Base-by-base conservation (phyloP, 1,140 invertebrate genomes). In the Frieseomelitta varia region DNA sequence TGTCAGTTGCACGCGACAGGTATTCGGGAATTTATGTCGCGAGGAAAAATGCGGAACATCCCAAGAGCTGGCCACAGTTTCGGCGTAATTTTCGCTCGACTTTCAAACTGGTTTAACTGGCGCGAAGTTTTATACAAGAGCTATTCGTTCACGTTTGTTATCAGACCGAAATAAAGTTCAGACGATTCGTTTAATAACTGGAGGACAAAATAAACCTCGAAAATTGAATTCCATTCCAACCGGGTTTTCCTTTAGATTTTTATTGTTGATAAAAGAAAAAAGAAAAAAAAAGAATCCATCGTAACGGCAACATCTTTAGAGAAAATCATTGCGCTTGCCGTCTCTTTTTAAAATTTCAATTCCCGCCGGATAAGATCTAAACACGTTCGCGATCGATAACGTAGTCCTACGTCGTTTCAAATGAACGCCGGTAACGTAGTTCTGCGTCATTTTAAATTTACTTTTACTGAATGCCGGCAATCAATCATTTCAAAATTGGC, bases 71-170 rank as follows among this genome's bases (percentile, higher is more conserved):
- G 76, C 21, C 4, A 2, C 6, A 30, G 51, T 34, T 55, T 79
- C 65, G 58, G 1, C 17, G 19, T 39, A 55, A 67, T 69, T 68
- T 79, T 65, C 53, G 19, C 63, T 34, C 14, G 77, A 58, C 65
- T 71, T 79, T 58, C 30, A 30, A 79, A 71, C 67, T 79, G 78
- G 78, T 56, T 79, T 47, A 15, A 79, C 78, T 4, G 47, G 27
- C n/a, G 19, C 53, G 15, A n/a, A 63, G 27, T 21, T 78, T 77
- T 53, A 47, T 47, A 47, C 39, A 27, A 61, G 30, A 51, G 47
- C 39, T 51, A 21, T 65, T 58, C 58, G 34, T 17, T n/a, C 24
- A 19, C 39, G 19, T 51, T 27, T n/a, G 19, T 39, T 11, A 39
- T 47, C 75, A n/a, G 21, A 30, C 17, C 47, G 47, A 30, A 19